These are phyloP conservation scores for Phrynosoma blainvillii DNA, from an alignment of 2,113 vertebrate species.

Conservation along the genomic window DNA sequence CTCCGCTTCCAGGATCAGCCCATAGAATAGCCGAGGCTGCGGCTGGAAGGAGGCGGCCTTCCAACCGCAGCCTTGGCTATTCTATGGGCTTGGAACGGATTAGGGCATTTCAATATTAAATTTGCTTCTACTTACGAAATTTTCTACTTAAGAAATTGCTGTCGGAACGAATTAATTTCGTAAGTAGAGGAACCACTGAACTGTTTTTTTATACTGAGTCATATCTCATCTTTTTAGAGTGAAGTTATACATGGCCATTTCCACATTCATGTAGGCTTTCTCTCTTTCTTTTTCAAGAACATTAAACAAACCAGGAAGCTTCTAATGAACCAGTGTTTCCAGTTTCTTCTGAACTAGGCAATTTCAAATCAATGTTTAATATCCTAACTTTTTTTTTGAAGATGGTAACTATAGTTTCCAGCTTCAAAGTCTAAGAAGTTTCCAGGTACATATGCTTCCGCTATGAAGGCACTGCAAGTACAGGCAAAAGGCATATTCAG, in stretches of 20 bases:
- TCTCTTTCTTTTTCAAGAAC: not conserved
- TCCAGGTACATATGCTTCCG: not conserved
- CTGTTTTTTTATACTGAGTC: not conserved
- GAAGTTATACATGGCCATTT: not conserved
- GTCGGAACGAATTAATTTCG: too few relatives aligned
- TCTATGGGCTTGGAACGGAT: too few relatives aligned
- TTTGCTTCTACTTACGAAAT: too few relatives aligned
- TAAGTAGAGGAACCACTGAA: too few relatives aligned
- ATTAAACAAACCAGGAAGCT: not conserved
- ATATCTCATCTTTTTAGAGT: too few relatives aligned
- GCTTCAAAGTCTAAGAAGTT: not conserved
- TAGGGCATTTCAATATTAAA: too few relatives aligned
- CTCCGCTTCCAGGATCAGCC: too few relatives aligned
- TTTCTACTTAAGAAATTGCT: too few relatives aligned
- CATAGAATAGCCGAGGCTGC: too few relatives aligned
- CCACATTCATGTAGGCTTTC: not conserved
- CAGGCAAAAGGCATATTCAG: not conserved
- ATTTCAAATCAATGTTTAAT: not conserved
- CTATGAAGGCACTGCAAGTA: not conserved
- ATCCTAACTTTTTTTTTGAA: not conserved
- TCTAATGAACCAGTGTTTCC: not conserved
- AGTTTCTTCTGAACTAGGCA: not conserved
- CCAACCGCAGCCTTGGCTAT: too few relatives aligned
- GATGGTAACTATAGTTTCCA: not conserved
- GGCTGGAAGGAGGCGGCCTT: too few relatives aligned